Evolutionary conservation across 2,888 invertebrate species (phyloP).

Genomic region (Pterostichus madidus): DNA sequence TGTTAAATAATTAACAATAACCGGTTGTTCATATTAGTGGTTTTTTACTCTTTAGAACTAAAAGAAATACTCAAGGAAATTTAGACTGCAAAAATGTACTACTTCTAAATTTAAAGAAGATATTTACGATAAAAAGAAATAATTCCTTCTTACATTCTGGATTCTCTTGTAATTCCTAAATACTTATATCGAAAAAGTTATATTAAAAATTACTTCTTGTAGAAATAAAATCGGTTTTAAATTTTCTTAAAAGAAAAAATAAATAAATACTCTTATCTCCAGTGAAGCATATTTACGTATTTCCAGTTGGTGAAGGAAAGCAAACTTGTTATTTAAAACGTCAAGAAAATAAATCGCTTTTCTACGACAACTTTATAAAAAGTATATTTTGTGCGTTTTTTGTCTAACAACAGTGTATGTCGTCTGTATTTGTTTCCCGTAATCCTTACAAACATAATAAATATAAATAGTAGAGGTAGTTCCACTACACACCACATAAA

Average conservation of each 20-base stretch:
- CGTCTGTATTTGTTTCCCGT: background rate
- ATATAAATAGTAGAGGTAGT: constrained; percentile 1
- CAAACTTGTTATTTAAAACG: constrained; percentile 46
- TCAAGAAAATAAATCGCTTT: constrained; percentile 28
- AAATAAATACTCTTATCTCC: constrained; percentile 25
- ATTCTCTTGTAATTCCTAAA: background rate
- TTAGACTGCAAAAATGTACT: too few relatives aligned
- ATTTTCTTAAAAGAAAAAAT: background rate
- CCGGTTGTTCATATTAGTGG: too few relatives aligned
- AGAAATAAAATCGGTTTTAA: background rate
- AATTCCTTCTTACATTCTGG: too few relatives aligned
- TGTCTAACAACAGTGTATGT: background rate
- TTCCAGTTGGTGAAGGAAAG: constrained; percentile 15
- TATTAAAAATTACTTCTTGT: constrained; percentile 2
- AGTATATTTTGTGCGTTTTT: constrained; percentile 10
- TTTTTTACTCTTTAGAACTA: too few relatives aligned
- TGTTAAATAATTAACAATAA: too few relatives aligned
- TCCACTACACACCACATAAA: background rate
- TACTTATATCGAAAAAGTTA: constrained; percentile 11
- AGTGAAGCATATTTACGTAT: constrained; percentile 22
- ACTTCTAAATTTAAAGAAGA: too few relatives aligned
- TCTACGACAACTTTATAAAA: background rate
- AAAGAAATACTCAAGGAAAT: too few relatives aligned
- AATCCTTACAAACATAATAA: constrained; percentile 16
- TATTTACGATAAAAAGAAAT: too few relatives aligned